Base-by-base conservation (phyloP, 2,113 vertebrate species). In the Tauraco erythrolophus region DNA sequence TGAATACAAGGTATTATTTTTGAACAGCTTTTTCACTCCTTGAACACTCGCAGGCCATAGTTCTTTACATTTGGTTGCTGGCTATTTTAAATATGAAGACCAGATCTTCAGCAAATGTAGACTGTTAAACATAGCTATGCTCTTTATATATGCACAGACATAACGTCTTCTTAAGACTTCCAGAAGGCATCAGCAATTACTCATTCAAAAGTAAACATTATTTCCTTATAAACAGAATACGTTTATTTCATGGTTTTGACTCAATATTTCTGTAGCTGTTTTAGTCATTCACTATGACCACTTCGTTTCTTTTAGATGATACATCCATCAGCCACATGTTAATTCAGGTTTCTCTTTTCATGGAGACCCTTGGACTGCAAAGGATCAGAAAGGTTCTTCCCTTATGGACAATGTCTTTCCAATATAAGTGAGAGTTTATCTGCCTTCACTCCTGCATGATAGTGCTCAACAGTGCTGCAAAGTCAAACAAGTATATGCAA, bases 1-100 rank as follows among this genome's bases (percentile, higher is more conserved):
- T 87, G 70, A 83, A 69, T 61, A 61, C 6, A 6, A 25, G 25
- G 41, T 31, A 65, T 41, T 64, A 60, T 14, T 92, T 94, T 16
- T 71, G 54, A 87, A 56, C 43, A 60, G 56, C 31, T 90, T 88
- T 62, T 94, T 79, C 78, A 51, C 83, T 92, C 61, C 84, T 57
- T n/a, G 50, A 91, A 66, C 51, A 70, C 37, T 13, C 6, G 0
- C 6, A 41, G 37, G 39, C 30, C 45, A 25, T 15, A 45, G 33
- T 10, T 78, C 43, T 72, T 75, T 68, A 33, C 10, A 6, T 66
- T 5, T 30, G 10, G 7, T 50, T 56, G n/a, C 50, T 56, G 43
- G 23, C 18, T 53, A 7, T 16, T n/a, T 81, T 45, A 89, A 75
- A 56, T 33, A 85, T 1, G 18, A 82, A 82, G 39, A 75, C 25